phyloP scores from a whole-genome alignment of 2,113 vertebrate species.

The Paradoxurus hermaphroditus region DNA sequence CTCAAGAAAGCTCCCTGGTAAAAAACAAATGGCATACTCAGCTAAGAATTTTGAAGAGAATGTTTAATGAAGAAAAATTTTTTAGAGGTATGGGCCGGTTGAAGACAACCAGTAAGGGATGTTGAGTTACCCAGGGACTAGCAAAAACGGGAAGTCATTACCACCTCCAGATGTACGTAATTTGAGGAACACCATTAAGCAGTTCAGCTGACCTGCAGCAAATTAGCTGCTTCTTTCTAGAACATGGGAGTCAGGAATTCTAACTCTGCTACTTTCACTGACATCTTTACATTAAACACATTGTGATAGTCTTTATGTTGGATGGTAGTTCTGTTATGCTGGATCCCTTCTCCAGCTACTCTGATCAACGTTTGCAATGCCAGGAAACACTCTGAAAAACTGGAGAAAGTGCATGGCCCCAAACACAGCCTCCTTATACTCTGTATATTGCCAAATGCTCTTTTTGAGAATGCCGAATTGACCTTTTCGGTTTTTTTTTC shows the following conservation, averaged over 20 bases:
- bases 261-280: slow-evolving; percentile 90
- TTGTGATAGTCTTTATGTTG: slow-evolving; percentile 92
- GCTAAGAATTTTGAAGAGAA: not conserved
- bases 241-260: slow-evolving; percentile 92
- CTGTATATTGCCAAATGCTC: slow-evolving; percentile 69
- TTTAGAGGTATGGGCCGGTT: not conserved
- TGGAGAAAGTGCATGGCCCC: slow-evolving; percentile 95
- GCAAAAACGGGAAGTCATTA: not conserved
- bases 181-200: slow-evolving; percentile 89
- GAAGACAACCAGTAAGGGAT: not conserved
- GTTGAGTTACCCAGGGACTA: not conserved
- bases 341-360: slow-evolving; percentile 91
- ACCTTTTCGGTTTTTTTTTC: not conserved
- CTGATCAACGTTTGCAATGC: slow-evolving; percentile 97
- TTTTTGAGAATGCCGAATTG: slow-evolving; percentile 42
- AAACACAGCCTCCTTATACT: slow-evolving; percentile 96
- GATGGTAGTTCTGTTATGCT: slow-evolving; percentile 63
- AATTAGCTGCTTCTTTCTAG: slow-evolving; percentile 90
- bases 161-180: not conserved
- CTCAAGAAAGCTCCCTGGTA: not conserved
- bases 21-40: not conserved
- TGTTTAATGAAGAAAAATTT: not conserved
- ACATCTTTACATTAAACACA: slow-evolving; percentile 91
- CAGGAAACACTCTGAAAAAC: slow-evolving; percentile 97
- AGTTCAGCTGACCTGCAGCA: slow-evolving; percentile 96